phyloP scores from a whole-genome alignment of 2,113 vertebrate species.

The Catharus minimus region DNA sequence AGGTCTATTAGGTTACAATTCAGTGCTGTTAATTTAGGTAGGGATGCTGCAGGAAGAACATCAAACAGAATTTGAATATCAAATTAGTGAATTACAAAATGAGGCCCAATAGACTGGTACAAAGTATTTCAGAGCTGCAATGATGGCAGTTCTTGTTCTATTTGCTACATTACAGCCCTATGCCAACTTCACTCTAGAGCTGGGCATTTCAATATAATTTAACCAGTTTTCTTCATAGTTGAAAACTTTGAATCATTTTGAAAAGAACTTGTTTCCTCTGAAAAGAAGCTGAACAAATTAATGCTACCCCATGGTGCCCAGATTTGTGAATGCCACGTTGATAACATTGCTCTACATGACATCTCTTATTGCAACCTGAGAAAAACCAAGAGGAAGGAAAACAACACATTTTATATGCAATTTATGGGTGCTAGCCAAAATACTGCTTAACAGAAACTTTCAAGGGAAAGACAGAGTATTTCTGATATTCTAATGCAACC shows the following conservation, averaged over 20 bases:
- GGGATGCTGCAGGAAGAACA: background rate
- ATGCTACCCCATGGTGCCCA: rapidly evolving
- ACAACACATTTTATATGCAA: background rate
- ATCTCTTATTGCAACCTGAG: background rate
- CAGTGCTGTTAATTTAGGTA: background rate
- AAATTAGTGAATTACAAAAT: background rate
- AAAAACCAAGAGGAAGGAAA: background rate
- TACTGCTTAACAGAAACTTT: background rate
- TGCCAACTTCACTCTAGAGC: background rate
- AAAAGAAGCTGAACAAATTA: background rate
- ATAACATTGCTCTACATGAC: background rate
- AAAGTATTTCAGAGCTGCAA: background rate
- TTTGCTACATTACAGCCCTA: background rate
- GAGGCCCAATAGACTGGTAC: background rate
- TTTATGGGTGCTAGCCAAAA: background rate
- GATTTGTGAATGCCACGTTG: background rate
- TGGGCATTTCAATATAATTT: background rate
- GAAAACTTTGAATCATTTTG: background rate
- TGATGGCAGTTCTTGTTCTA: background rate
- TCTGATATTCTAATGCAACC: background rate
- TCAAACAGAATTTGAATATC: background rate
- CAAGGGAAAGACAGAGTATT: background rate
- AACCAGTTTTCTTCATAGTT: background rate
- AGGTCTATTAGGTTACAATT: background rate
- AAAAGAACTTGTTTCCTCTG: background rate